A percentile compares a stretch with the other conserved stretches of the same genome.
Conservation (phyloP, 2,113 vertebrate genomes). For the Ginglymostoma cirratum region DNA sequence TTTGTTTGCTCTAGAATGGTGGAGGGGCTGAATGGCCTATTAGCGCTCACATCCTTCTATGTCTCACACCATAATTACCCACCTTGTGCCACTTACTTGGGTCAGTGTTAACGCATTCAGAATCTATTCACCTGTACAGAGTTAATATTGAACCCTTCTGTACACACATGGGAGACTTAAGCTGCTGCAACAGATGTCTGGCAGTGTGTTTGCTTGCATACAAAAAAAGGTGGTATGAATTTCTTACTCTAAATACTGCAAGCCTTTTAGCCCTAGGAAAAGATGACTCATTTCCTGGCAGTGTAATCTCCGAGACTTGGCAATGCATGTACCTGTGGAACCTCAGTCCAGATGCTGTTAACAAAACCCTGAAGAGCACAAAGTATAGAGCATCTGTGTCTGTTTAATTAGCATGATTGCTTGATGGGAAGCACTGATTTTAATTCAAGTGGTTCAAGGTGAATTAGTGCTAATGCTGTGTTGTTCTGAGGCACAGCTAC, state of each 20-base stretch:
- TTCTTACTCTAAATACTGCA: neutral
- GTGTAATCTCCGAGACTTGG: slow-evolving; percentile 2
- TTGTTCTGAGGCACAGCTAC: neutral
- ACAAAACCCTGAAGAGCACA: slow-evolving; percentile 15
- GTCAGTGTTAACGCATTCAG: neutral
- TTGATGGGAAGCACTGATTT: neutral
- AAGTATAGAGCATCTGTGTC: slow-evolving; percentile 13
- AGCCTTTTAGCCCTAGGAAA: slow-evolving; percentile 8
- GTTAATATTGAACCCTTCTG: neutral
- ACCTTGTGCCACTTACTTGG: neutral
- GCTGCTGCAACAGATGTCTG: neutral
- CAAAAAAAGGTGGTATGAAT: slow-evolving; percentile 4
- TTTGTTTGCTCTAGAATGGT: too few species aligned
- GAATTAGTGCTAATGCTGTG: neutral
- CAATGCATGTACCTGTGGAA: slow-evolving; percentile 15
- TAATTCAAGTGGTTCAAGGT: neutral
- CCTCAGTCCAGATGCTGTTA: slow-evolving; percentile 22
- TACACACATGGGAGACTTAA: neutral
- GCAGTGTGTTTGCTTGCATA: neutral
- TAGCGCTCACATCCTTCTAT: too few species aligned
- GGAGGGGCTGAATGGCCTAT: too few species aligned
- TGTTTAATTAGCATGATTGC: slow-evolving; percentile 15
- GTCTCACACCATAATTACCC: too few species aligned
- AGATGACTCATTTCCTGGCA: slow-evolving; percentile 34
- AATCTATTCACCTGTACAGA: neutral